Percentiles rank a stretch among this genome's conserved stretches.
phyloP scores from a whole-genome alignment of 2,888 invertebrate species.

The Omphaloscelis lunosa region DNA sequence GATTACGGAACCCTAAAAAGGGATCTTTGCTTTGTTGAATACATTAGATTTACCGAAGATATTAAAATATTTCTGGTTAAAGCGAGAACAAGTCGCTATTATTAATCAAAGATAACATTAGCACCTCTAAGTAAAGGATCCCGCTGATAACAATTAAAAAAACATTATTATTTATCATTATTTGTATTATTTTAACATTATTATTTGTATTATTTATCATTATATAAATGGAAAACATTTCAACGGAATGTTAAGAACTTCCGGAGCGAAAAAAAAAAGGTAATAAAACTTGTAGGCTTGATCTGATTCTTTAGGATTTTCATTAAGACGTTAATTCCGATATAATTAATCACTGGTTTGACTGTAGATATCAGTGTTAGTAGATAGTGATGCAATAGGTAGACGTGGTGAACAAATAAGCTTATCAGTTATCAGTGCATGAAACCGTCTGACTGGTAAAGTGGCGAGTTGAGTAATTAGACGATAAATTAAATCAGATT shows the following conservation, averaged over 20 bases:
- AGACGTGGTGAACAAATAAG: slow-evolving; percentile 59
- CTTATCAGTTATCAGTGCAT: slow-evolving; percentile 65
- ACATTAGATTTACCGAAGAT: neutral
- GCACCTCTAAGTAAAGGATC: neutral
- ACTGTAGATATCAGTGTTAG: slow-evolving; percentile 5
- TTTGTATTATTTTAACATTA: too few species aligned
- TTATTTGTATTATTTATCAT: too few species aligned
- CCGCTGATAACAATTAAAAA: neutral
- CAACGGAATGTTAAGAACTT: slow-evolving; percentile 28
- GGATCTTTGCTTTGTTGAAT: neutral
- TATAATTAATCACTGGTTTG: slow-evolving; percentile 20
- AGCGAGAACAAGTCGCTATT: neutral
- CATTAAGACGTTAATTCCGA: slow-evolving; percentile 10
- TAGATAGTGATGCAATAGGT: slow-evolving; percentile 71
- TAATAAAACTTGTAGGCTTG: slow-evolving; percentile 6
- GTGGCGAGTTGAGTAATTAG: slow-evolving; percentile 42
- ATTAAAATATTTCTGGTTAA: neutral
- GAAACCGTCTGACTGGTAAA: slow-evolving; percentile 26
- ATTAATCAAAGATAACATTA: neutral
- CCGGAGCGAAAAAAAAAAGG: neutral
- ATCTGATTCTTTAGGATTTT: slow-evolving; percentile 4
- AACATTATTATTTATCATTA: too few species aligned
- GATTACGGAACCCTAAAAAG: too few species aligned
- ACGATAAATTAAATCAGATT: slow-evolving; percentile 36
- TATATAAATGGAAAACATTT: slow-evolving; percentile 1